Evolutionary conservation across 1,140 invertebrate genomes (phyloP).

Genomic region (Liolophura sinensis): DNA sequence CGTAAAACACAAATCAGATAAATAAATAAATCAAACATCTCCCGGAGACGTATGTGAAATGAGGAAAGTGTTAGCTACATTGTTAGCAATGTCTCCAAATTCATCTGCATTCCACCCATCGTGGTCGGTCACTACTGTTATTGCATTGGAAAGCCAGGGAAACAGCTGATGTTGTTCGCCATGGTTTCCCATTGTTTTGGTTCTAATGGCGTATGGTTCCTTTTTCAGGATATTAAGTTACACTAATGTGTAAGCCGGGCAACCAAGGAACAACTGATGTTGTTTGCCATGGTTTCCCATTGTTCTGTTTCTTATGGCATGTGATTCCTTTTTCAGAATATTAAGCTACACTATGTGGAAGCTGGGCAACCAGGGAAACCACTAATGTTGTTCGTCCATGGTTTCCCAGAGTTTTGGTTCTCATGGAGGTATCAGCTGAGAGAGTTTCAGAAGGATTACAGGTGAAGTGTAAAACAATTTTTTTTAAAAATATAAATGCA

Average conservation of each 20-base stretch:
- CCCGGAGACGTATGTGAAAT: too few species aligned
- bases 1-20: too few species aligned
- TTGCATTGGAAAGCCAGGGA: too few species aligned
- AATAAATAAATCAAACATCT: too few species aligned
- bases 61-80: too few species aligned
- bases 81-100: too few species aligned
- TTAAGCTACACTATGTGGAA: constrained; percentile 57
- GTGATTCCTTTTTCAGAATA: constrained; percentile 35
- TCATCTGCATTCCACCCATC: too few species aligned
- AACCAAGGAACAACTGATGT: constrained; percentile 52
- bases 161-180: too few species aligned
- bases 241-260: constrained; percentile 58
- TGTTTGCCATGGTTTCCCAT: constrained; percentile 61
- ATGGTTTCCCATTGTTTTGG: too few species aligned
- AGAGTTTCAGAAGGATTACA: constrained; percentile 55
- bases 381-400: constrained; percentile 60
- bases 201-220: too few species aligned
- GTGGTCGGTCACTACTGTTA: too few species aligned
- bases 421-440: constrained; percentile 60
- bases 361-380: constrained; percentile 51
- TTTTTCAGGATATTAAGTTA: constrained; percentile 42
- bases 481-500: too few species aligned
- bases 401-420: constrained; percentile 63
- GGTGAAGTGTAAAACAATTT: constrained; percentile 39
- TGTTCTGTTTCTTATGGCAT: constrained; percentile 63